Evolutionary conservation across 2,113 vertebrate species (phyloP).

Genomic region (Lasiurus borealis): DNA sequence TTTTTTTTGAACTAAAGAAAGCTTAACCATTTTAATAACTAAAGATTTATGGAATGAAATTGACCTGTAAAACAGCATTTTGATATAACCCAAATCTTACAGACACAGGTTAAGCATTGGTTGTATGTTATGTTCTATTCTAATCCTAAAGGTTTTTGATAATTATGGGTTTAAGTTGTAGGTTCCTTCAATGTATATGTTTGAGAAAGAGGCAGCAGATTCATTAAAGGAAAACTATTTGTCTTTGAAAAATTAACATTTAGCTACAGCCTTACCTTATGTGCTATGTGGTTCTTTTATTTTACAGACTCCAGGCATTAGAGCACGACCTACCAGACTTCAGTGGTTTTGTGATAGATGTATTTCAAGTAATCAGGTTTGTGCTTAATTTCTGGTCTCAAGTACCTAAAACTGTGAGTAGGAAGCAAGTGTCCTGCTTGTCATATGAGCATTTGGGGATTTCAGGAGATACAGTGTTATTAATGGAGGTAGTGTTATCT

Average conservation of each 20-base stretch:
- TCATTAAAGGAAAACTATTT: not conserved
- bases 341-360: conserved; percentile 95
- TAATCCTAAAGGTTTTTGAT: conserved; percentile 4
- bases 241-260: not conserved
- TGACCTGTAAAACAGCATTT: no score
- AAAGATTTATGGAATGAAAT: no score
- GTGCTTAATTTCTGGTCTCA: conserved; percentile 63
- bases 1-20: conserved; percentile 36
- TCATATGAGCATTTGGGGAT: not conserved
- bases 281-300: conserved; percentile 60
- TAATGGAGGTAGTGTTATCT: not conserved
- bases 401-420: not conserved
- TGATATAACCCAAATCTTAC: not conserved
- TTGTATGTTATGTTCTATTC: not conserved
- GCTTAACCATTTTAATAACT: not conserved
- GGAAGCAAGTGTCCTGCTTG: not conserved
- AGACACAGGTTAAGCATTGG: not conserved
- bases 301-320: conserved; percentile 95
- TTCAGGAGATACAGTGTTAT: not conserved
- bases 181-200: not conserved
- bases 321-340: conserved; percentile 89
- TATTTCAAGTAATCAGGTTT: conserved; percentile 90
- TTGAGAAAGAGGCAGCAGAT: not conserved
- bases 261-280: not conserved
- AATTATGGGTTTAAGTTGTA: not conserved